Base-by-base conservation (phyloP, 1,140 invertebrate species). In the Drosophila bocqueti region DNA sequence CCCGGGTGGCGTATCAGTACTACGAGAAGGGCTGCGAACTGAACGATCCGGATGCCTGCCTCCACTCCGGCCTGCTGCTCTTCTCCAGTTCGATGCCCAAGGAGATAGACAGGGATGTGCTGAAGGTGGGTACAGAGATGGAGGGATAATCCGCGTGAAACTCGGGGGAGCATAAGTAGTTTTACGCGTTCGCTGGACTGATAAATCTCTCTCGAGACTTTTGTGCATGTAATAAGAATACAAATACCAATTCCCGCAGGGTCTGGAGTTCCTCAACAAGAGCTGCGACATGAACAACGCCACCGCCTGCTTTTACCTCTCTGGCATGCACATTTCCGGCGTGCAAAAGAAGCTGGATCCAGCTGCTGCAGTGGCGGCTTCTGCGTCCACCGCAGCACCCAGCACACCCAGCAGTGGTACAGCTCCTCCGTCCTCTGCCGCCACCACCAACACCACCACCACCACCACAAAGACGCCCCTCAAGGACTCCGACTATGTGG, bases 261-360 rank as follows among this genome's bases (percentile, higher is more conserved):
- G 96, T 15, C 86, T 96, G 76, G 93, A 95, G 52, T 94, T 95
- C 66, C 93, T 98, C 5, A 95, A 95, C 46, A 96, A 96, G 85
- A 95, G 95, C 13, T 98, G 97, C 90, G 93, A 95, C 29, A 89
- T 94, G 15, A 94, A 95, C 52, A 95, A 96, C 59, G 94, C 95
- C 4, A 95, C 95, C 78, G 96, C 95, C n/a, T 99, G 98, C 89
- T 97, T 96, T 83, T 95, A 95, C 77, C 89, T 98, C 2, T 96
- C 96, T 31, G 95, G 96, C 18, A 95, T 98, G 93, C 97, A 96
- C 83, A 94, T 98, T 16, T 93, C 87, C 3, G 97, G 97, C 1
- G 94, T 96, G 3, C 94, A 95, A 40, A 95, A 93, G 68, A 91
- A 91, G 55, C 65, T 91, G 15, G 86, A 90, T 0, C 45, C 46